Conservation (phyloP, 2,888 invertebrate species). For the Cantharis flavilabris region DNA sequence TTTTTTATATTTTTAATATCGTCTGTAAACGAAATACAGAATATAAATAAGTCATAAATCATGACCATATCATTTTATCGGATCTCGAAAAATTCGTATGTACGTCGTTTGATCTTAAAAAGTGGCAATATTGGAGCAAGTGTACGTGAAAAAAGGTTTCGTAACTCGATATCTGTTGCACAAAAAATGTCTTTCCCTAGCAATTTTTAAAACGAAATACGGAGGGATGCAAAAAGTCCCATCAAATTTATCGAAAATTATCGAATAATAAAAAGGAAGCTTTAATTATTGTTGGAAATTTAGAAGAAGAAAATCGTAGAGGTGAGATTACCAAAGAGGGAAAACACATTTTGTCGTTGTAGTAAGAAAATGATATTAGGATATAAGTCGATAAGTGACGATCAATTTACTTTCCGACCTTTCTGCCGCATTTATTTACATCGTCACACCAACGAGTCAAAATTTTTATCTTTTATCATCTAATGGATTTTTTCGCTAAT, state of each 20-base stretch:
- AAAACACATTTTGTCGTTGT: not conserved
- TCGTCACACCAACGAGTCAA: conserved; percentile 7
- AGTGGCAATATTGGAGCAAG: conserved; percentile 2
- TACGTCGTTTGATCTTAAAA: conserved; percentile 8
- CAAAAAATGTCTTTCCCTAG: not conserved
- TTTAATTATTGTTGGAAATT: not conserved
- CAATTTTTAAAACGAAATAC: not conserved
- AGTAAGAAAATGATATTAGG: not conserved
- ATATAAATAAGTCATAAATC: conserved; percentile 7
- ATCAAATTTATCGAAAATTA: not conserved
- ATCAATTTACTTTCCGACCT: conserved; percentile 10
- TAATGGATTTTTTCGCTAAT: conserved; percentile 22
- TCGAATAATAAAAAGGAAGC: not conserved
- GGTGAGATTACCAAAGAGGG: not conserved
- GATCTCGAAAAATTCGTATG: conserved; percentile 5
- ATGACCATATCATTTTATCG: not conserved
- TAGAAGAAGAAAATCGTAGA: not conserved
- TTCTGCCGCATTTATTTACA: conserved; percentile 14
- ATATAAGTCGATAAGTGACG: conserved; percentile 6
- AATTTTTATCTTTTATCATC: conserved; percentile 20
- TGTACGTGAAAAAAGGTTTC: conserved; percentile 6
- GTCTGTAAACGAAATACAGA: not conserved
- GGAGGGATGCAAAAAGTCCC: not conserved
- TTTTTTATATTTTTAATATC: not conserved
- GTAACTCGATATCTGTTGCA: not conserved